These are phyloP conservation scores for Notarius quadriscutis DNA, from an alignment of 2,113 vertebrate species.

Conservation along the genomic window DNA sequence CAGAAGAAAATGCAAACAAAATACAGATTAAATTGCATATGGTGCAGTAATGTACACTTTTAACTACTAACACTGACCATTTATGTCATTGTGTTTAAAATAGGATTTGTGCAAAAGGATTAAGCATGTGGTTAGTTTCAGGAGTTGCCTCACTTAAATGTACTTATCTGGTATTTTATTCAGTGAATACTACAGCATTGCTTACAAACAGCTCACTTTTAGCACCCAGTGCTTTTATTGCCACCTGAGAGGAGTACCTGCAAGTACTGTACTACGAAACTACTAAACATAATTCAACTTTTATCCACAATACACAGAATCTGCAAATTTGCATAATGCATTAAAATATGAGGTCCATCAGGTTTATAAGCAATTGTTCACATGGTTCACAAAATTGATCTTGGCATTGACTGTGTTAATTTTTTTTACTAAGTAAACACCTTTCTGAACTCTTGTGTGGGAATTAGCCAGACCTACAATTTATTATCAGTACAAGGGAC, in stretches of 20 bases:
- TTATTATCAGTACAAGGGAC: constrained; percentile 44
- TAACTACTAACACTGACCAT: neutral
- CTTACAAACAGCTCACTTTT: neutral
- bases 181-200: constrained; percentile 18
- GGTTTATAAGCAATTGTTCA: neutral
- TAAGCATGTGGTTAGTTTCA: constrained; percentile 16
- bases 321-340: neutral
- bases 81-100: neutral
- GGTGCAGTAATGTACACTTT: neutral
- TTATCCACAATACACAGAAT: neutral
- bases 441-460: constrained; percentile 32
- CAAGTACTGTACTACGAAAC: neutral
- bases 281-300: neutral
- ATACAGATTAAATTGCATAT: constrained; percentile 2
- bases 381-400: neutral
- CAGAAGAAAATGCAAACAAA: constrained; percentile 15
- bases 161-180: constrained; percentile 44
- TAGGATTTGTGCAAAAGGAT: constrained; percentile 1
- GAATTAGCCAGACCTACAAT: constrained; percentile 49
- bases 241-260: neutral
- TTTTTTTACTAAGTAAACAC: constrained; percentile 30
- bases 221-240: neutral
- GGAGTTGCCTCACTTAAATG: constrained; percentile 4
- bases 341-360: neutral
- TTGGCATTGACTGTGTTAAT: neutral